Evolutionary conservation across 2,888 invertebrate species (phyloP).

Genomic region (Tipula lateralis): DNA sequence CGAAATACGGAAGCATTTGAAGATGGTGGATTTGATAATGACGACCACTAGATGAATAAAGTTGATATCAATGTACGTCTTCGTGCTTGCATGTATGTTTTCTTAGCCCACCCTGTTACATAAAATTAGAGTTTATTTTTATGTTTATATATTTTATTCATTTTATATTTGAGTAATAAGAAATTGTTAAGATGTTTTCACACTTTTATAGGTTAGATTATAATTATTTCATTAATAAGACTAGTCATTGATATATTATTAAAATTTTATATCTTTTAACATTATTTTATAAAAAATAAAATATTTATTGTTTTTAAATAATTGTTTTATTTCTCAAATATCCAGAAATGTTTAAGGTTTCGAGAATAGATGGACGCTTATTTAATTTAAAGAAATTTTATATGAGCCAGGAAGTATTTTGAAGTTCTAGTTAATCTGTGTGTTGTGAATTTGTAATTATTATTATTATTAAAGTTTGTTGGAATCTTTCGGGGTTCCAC

Average conservation of each 20-base stretch:
- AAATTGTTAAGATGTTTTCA: neutral
- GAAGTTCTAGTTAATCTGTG: too few relatives aligned
- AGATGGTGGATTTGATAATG: conserved; percentile 33
- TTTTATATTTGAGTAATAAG: neutral
- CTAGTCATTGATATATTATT: neutral
- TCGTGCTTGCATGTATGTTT: neutral
- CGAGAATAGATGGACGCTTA: too few relatives aligned
- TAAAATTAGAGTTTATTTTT: neutral
- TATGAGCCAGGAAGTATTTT: too few relatives aligned
- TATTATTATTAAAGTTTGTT: too few relatives aligned
- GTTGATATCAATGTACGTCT: neutral
- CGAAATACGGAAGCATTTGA: conserved; percentile 39
- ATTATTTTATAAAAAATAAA: neutral
- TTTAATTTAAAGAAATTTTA: too few relatives aligned
- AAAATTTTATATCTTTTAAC: neutral
- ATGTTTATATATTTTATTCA: neutral
- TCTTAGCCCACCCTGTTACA: conserved; percentile 19
- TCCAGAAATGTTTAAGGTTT: too few relatives aligned
- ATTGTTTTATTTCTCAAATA: neutral
- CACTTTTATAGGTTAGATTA: neutral
- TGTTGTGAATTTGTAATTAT: too few relatives aligned
- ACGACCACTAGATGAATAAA: neutral
- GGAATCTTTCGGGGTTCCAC: too few relatives aligned
- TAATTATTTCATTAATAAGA: neutral
- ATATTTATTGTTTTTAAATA: neutral